Evolutionary conservation across 1,140 invertebrate species (phyloP).

Genomic region (Micrasema minimum): DNA sequence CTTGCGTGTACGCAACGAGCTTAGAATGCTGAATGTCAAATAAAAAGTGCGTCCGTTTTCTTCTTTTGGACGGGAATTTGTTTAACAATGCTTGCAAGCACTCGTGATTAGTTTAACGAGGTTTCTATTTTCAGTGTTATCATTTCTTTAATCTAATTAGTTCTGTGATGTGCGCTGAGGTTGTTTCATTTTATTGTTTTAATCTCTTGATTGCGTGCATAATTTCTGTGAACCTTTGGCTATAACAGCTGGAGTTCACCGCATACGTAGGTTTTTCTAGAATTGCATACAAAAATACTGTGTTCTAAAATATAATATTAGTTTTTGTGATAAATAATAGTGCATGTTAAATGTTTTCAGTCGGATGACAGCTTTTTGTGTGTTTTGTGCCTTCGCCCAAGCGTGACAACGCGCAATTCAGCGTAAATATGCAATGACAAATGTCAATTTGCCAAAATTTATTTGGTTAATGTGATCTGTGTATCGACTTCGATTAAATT

Average conservation of each 20-base stretch:
- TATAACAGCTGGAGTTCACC: constrained; percentile 16
- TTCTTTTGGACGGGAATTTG: background rate
- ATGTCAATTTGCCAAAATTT: constrained; percentile 8
- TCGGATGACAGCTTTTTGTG: constrained; percentile 24
- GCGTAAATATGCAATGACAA: constrained; percentile 31
- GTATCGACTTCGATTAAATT: background rate
- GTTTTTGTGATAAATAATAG: constrained; percentile 10
- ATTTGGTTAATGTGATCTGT: constrained; percentile 19
- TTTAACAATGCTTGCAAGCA: background rate
- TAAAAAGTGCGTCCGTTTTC: constrained; percentile 32
- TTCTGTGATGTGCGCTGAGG: background rate
- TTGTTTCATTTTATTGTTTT: constrained; percentile 1
- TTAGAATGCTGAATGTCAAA: constrained; percentile 23
- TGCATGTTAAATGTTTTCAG: constrained; percentile 25
- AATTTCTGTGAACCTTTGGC: constrained; percentile 3
- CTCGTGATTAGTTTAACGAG: background rate
- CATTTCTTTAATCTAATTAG: background rate
- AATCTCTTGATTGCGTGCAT: background rate
- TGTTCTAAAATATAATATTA: background rate
- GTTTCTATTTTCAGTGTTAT: background rate
- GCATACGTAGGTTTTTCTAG: background rate
- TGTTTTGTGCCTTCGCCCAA: constrained; percentile 24
- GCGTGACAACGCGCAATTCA: constrained; percentile 6
- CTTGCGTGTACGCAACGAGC: constrained; percentile 1
- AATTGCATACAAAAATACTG: background rate